phyloP scores from a whole-genome alignment of 2,113 vertebrate genomes.

The Notarius quadriscutis region DNA sequence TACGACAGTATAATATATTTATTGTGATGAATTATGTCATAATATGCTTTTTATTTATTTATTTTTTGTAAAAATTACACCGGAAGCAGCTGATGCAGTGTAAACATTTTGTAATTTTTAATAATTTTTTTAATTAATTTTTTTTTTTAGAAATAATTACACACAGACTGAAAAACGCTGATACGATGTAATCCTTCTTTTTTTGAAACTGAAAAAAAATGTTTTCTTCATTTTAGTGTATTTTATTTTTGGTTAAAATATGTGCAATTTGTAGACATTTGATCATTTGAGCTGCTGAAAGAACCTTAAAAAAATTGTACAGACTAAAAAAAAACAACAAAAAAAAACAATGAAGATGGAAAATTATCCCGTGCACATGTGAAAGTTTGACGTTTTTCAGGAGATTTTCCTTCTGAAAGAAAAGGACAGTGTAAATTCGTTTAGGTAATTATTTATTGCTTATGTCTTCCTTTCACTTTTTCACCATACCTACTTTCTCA shows the following conservation, averaged over 20 bases:
- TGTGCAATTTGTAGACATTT: not conserved
- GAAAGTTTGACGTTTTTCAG: no score
- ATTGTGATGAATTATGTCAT: not conserved
- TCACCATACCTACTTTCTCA: not conserved
- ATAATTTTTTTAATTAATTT: not conserved
- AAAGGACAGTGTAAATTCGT: not conserved
- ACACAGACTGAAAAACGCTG: not conserved
- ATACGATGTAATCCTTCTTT: not conserved
- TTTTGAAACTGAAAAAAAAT: not conserved
- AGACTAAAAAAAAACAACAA: no score
- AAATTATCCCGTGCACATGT: no score
- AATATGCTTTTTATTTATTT: not conserved
- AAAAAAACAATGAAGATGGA: no score
- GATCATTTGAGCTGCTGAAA: not conserved
- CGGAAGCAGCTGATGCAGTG: not conserved
- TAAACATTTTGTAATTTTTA: not conserved
- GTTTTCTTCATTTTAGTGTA: no score
- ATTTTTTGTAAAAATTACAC: not conserved
- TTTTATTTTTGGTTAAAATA: not conserved
- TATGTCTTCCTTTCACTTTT: not conserved
- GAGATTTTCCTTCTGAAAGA: no score
- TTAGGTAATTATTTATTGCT: not conserved
- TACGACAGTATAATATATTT: not conserved
- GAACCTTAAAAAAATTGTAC: no score
- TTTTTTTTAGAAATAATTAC: not conserved